Evolutionary conservation across 2,113 vertebrate species (phyloP), one percentile per base, ranked within the genome.

Genomic region (Muntiacus reevesi): DNA sequence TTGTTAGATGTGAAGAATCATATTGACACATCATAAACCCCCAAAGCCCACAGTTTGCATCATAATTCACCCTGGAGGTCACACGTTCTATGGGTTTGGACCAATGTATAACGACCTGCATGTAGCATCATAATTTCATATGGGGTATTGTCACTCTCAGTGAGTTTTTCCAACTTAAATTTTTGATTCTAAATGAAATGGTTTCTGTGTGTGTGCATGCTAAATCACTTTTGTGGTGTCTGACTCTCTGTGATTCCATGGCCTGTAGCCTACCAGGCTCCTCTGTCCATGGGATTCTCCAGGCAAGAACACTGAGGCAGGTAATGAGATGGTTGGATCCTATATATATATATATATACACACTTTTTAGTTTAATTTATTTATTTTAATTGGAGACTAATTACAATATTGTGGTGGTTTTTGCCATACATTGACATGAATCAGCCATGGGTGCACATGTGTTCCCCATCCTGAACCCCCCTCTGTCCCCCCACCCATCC

Each of bases 1-100:
- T 62, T 64, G 10, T 55, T 45, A 28, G 14, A 28, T 1, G 10
- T 1, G 5, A 55, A n/a, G 28, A 6, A 21, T 10, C 3, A 0
- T 9, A 15, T 6, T 13, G 36, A 45, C 2, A 1, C 7, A n/a
- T 30, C 43, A 12, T 33, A 17, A 43, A 13, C 74, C 47, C 64
- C n/a, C 74, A n/a, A 28, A 81, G 74, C 33, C 59, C 74, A 10
- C 33, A n/a, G 11, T 55, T n/a, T 45, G 54, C 36, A 28, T 45
- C 43, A 54, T 1, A 4, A 8, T 27, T 30, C 19, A 62, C 7
- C 30, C 54, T 7, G 47, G 62, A 23, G 23, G 13, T 10, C 14
- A 15, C 11, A 23, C 0, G 0, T 54, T 45, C 50, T 27, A 14
- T n/a, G 57, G n/a, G 28, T 64, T 94, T 45, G 28, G 57, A 54